Evolutionary conservation across 1,140 invertebrate genomes (phyloP), one percentile per base, ranked within the genome.

Genomic region (Drosophila nasuta): DNA sequence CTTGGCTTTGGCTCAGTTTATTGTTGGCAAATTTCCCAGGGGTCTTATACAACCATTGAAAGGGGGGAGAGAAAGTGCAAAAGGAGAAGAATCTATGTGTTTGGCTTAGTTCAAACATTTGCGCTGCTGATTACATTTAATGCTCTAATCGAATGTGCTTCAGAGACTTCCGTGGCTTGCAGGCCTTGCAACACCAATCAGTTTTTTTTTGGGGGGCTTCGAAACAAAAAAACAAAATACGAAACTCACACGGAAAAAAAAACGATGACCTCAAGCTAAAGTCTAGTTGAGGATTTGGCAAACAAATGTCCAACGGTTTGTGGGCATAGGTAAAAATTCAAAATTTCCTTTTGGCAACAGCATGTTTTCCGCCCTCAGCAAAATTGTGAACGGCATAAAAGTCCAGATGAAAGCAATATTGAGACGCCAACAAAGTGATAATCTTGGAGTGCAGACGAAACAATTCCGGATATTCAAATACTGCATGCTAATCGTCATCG

Each of bases 1-100:
- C 35, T 63, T 74, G 46, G 43, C 38, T 58, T 62, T 49, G 65
- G 54, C 67, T 43, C 48, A 65, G 71, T 89, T 85, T 85, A 89
- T 79, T 89, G 86, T 89, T 90, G 69, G 86, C 74, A 82, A 90
- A 90, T 90, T 90, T 90, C 86, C 86, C 86, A 77, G 58, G 86
- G 86, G 86, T 70, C 79, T 77, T 79, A 60, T 82, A 11, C 33
- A 33, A 8, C 35, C 7, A 38, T 38, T 7, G 7, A 10, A 20
- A 3, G 5, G 51, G 33, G 20, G 1, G 10, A 17, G 38, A 2
- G n/a, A 11, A 6, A 15, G 56, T 7, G 11, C n/a, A 10, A 54
- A 56, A 52, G 46, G 20, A 25, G 20, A 25, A 17, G 46, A 46
- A 45, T 33, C 75, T 20, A 54, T 60, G 35, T 13, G 35, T 48